These are phyloP conservation scores for Temnothorax longispinosus DNA, from an alignment of 1,140 invertebrate genomes.

Conservation along the genomic window DNA sequence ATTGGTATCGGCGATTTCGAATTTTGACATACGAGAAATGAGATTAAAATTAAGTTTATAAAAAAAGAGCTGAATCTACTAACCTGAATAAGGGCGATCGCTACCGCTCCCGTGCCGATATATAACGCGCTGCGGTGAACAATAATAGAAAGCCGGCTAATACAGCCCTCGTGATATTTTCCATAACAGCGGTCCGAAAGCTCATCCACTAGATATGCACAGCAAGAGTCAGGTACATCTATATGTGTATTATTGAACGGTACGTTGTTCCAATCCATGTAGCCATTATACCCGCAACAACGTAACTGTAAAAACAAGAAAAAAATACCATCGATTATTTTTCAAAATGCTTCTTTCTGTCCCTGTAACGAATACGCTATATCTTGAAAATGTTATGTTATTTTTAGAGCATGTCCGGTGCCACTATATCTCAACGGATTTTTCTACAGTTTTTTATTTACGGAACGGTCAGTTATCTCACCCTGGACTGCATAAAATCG, in stretches of 20 bases:
- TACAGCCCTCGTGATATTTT: conserved; percentile 87
- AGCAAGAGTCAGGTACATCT: conserved; percentile 87
- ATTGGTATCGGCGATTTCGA: too few relatives aligned
- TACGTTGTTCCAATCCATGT: conserved; percentile 88
- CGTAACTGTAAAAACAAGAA: conserved; percentile 86
- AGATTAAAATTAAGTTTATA: background rate
- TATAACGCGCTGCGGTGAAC: conserved; percentile 91
- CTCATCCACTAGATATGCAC: conserved; percentile 75
- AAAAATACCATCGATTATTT: background rate
- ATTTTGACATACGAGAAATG: background rate
- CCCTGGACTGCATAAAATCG: conserved; percentile 89
- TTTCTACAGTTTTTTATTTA: background rate
- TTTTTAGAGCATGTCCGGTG: background rate
- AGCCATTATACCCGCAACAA: conserved; percentile 90
- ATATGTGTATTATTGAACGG: conserved; percentile 62
- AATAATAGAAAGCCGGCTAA: conserved; percentile 88
- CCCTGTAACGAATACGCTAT: background rate
- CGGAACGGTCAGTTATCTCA: conserved; percentile 79
- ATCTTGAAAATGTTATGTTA: background rate
- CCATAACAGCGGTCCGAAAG: conserved; percentile 14
- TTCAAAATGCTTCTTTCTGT: background rate
- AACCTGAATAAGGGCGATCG: conserved; percentile 93
- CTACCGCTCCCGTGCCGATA: conserved; percentile 92
- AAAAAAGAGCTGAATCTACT: conserved; percentile 25
- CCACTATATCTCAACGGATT: background rate